A percentile compares a stretch with the other conserved stretches of the same genome.
phyloP scores from a whole-genome alignment of 1,140 invertebrate species.

The Eumaeus atala region DNA sequence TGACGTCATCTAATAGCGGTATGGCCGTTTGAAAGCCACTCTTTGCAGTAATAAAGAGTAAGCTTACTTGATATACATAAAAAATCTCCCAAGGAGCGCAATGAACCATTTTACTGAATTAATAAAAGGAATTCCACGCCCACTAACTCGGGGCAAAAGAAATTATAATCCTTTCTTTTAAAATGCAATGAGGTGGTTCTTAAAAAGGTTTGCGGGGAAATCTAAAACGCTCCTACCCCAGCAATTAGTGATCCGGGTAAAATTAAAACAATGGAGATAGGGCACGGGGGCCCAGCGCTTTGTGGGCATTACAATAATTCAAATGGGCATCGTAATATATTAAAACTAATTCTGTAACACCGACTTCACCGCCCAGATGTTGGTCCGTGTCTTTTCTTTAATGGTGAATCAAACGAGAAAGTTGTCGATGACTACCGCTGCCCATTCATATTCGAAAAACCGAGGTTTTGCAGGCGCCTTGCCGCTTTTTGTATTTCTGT shows the following conservation, averaged over 20 bases:
- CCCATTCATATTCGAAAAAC: no score
- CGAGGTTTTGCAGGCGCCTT: no score
- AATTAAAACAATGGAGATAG: constrained; percentile 71
- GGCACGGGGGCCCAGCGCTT: constrained; percentile 43
- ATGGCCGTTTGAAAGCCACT: no score
- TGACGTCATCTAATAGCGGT: no score
- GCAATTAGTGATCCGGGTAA: constrained; percentile 65
- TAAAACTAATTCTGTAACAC: no score
- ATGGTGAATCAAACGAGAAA: no score
- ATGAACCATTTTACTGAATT: constrained; percentile 51
- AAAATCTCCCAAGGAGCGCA: constrained; percentile 20
- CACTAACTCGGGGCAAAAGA: constrained; percentile 51
- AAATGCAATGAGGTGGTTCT: constrained; percentile 73
- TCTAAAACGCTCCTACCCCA: constrained; percentile 55
- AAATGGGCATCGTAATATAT: no score
- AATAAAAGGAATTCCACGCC: constrained; percentile 56
- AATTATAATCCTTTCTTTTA: constrained; percentile 73
- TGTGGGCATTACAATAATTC: constrained; percentile 21
- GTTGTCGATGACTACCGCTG: no score
- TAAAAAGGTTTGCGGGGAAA: constrained; percentile 64
- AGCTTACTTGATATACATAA: constrained; percentile 17
- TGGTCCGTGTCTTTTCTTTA: no score
- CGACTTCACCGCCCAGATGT: no score
- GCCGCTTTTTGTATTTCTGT: no score
- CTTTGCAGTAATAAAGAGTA: constrained; percentile 14